Percentiles rank a stretch among this genome's conserved stretches.
Evolutionary conservation across 2,888 invertebrate species (phyloP).

Genomic region (Trisateles emortualis): DNA sequence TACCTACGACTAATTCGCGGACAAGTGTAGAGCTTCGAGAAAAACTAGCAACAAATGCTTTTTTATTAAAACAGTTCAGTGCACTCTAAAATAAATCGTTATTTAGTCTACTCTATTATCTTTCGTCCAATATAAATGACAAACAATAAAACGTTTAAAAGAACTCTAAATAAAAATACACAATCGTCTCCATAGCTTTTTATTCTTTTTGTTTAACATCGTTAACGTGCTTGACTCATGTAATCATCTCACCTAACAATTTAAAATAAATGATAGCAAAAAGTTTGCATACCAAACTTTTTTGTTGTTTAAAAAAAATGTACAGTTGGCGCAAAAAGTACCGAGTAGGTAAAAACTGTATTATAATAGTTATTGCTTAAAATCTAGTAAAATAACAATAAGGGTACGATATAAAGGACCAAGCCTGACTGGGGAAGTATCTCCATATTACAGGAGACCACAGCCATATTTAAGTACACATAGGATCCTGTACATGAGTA

Average conservation of each 20-base stretch:
- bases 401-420: too few relatives aligned
- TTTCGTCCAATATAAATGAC: too few relatives aligned
- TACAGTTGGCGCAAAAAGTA: constrained; percentile 11
- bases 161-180: not conserved
- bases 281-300: constrained; percentile 35
- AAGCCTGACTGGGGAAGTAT: too few relatives aligned
- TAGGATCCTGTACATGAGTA: too few relatives aligned
- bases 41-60: not conserved
- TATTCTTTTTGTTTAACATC: not conserved
- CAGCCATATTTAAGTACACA: too few relatives aligned
- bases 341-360: too few relatives aligned
- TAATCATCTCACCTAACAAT: constrained; percentile 14
- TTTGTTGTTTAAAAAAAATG: constrained; percentile 55
- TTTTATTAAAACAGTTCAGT: not conserved
- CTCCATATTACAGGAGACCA: too few relatives aligned
- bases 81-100: not conserved
- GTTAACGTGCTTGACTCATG: constrained; percentile 10
- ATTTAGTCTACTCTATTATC: not conserved
- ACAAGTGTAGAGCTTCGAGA: too few relatives aligned
- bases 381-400: too few relatives aligned
- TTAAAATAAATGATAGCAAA: constrained; percentile 33
- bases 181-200: not conserved
- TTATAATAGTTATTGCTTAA: too few relatives aligned
- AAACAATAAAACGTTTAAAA: not conserved
- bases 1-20: too few relatives aligned